Evolutionary conservation across 2,888 invertebrate species (phyloP), one percentile per base, ranked within the genome.

Genomic region (Apodemia mormo): DNA sequence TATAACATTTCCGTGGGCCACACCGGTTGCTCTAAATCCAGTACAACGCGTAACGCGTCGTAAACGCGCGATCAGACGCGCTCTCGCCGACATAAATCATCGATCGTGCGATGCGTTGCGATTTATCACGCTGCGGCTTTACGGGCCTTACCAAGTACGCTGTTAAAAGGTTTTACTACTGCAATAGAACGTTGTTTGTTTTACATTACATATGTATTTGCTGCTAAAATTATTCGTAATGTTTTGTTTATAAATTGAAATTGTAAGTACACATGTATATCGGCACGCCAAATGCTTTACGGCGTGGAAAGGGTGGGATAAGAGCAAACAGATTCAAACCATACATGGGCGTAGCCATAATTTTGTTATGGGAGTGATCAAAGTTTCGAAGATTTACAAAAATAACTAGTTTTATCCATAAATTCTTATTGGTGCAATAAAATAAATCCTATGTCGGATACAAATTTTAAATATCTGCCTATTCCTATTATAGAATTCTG

Each of bases 51-150:
- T 76, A 79, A 80, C 76, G 74, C 75, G 74, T 85, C 86, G 85
- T 89, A 88, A 89, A 89, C 82, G 80, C 77, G 77, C 84, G 83
- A 88, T 88, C 87, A 82, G 85, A 87, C 83, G 81, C 84, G 85
- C 81, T 80, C 81, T 81, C 82, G 81, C 80, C 7, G 33, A 74
- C 85, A 82, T 89, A 89, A 89, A 88, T 89, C 89, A 89, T 82
- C 81, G 82, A 88, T 85, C 85, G 82, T 80, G 84, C 86, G 88
- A 88, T 85, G 82, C 83, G 82, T 80, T 83, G 84, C 88, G 82
- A 87, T 89, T 86, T 79, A 81, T 73, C 82, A 83, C 81, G 83
- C 82, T 80, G 78, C 78, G 79, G 70, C 73, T 76, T 76, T 74
- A 71, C 69, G 69, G 73, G 72, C 76, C 70, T 54, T 54, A 54